Evolutionary conservation across 2,797 vertebrate species (phyloP), one percentile per base, ranked within the genome.

Genomic region (Lutjanus campechanus): DNA sequence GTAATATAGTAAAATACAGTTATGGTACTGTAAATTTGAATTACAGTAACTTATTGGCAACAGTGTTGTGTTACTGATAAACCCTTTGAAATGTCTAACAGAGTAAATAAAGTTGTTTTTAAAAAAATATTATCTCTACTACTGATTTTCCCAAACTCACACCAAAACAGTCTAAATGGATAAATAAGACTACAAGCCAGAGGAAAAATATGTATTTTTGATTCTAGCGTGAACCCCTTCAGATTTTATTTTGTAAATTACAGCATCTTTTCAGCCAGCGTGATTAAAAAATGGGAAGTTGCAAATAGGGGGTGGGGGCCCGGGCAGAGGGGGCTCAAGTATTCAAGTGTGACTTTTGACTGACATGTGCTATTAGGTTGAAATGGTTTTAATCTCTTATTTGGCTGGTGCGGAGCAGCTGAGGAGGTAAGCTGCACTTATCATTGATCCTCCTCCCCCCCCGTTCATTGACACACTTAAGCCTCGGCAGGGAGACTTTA

Each of bases 381-480:
- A 91, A 92, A 90, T 88, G 82, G 86, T 93, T 92, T 25, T 94
- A 92, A 92, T 94, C 91, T 93, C 85, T 87, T 83, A 36, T 87
- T 93, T 90, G 88, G 82, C 83, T 81, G 88, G 77, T 76, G 84
- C 20, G 63, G 76, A 79, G 87, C 69, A 75, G 86, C 84, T 85
- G 90, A 85, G 86, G 79, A 91, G 90, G 90, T 92, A 92, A 90
- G 85, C 89, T 82, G 88, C 85, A 89, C 91, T 93, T 92, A 91
- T 94, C 88, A 88, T 80, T 86, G 91, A 93, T 92, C 88, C 90
- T 85, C 83, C 81, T 81, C 83, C 83, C 75, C 81, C 82, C 83
- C 83, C 75, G 71, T 88, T 94, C 92, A 94, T 91, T 93, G 94
- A 94, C 92, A 93, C 89, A 92, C 89, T 92, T 94, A 93, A 94